Conservation (phyloP, 2,797 vertebrate genomes). For the Malacoraja senta region DNA sequence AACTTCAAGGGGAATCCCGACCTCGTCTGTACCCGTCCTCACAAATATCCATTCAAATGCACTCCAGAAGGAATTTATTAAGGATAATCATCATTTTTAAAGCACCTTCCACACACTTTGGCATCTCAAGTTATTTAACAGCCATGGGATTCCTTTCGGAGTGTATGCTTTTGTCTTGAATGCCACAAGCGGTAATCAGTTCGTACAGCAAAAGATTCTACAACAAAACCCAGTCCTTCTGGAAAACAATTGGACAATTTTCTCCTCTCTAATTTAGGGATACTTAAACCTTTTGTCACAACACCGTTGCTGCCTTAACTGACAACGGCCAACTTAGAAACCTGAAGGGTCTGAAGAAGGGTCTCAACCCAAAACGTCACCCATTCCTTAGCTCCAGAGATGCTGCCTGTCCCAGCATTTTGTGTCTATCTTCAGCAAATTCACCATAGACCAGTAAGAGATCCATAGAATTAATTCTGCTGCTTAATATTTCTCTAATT, state of each 20-base stretch:
- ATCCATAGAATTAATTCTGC: neutral
- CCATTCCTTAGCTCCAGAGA: too few species aligned
- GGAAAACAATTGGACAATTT: neutral
- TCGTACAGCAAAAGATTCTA: neutral
- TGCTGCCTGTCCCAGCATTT: too few species aligned
- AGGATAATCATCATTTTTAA: neutral
- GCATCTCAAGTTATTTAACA: neutral
- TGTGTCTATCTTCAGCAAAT: neutral
- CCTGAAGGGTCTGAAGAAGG: too few species aligned
- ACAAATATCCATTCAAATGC: neutral
- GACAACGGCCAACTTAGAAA: neutral
- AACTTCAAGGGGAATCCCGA: neutral
- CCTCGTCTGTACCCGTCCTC: neutral
- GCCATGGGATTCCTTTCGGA: neutral
- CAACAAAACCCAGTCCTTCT: neutral
- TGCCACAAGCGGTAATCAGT: neutral
- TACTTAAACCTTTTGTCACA: neutral
- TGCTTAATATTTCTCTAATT: neutral
- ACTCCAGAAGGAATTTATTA: neutral
- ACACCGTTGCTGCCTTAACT: too few species aligned
- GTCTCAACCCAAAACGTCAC: too few species aligned
- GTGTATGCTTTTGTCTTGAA: neutral
- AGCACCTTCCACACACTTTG: neutral
- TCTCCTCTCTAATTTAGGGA: neutral
- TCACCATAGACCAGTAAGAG: neutral